Evolutionary conservation across 2,113 vertebrate species (phyloP).

Genomic region (Ranitomeya imitator): DNA sequence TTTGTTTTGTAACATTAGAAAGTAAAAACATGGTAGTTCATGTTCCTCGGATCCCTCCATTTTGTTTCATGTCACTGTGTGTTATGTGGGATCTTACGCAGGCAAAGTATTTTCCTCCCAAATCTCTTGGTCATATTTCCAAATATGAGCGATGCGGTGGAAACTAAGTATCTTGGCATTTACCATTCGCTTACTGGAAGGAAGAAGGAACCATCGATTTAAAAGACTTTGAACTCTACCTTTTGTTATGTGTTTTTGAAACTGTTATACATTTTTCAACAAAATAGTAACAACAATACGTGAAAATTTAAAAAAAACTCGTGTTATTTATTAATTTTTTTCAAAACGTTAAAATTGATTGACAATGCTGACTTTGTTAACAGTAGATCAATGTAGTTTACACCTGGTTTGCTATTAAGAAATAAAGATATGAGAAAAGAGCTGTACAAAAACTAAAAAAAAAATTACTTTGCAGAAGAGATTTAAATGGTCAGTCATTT

Average conservation of each 20-base stretch:
- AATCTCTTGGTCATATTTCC: slow-evolving; percentile 39
- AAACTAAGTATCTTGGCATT: slow-evolving; percentile 42
- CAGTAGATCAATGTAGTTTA: not conserved
- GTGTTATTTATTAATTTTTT: not conserved
- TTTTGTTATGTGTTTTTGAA: not conserved
- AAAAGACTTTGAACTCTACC: not conserved
- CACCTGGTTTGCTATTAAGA: too few species aligned
- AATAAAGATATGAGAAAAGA: too few species aligned
- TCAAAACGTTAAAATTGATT: not conserved
- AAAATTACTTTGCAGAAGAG: too few species aligned
- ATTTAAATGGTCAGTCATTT: too few species aligned
- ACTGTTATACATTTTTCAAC: too few species aligned
- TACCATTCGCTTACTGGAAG: slow-evolving; percentile 32
- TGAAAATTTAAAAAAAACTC: not conserved
- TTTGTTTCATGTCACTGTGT: slow-evolving; percentile 43
- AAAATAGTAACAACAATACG: not conserved
- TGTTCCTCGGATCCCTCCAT: slow-evolving; percentile 36
- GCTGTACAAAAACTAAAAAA: too few species aligned
- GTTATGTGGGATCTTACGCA: slow-evolving; percentile 45
- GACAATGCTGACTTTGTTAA: not conserved
- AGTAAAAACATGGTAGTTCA: slow-evolving; percentile 31
- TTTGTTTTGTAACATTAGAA: slow-evolving; percentile 51
- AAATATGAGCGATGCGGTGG: not conserved
- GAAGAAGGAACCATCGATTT: slow-evolving; percentile 1
- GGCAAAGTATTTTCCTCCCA: slow-evolving; percentile 31